phyloP scores from a whole-genome alignment of 1,140 invertebrate genomes.

The Brachionus rotundiformis region DNA sequence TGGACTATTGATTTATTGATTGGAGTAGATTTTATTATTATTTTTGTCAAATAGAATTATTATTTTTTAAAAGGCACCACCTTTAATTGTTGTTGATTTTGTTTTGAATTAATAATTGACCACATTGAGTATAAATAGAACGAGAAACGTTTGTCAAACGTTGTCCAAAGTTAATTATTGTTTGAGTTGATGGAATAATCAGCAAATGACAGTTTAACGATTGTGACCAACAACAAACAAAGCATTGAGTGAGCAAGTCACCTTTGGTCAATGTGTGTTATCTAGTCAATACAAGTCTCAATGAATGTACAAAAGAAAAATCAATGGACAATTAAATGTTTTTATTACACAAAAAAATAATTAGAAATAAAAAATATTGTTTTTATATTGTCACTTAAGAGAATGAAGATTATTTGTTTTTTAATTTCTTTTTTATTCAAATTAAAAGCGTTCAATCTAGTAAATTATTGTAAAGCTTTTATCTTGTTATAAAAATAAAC shows the following conservation, averaged over 20 bases:
- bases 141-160: background rate
- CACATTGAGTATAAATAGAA: background rate
- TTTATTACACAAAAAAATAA: too few relatives aligned
- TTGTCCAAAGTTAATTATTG: background rate
- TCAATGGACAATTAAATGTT: too few relatives aligned
- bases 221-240: background rate
- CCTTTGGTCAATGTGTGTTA: background rate
- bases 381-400: background rate
- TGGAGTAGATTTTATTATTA: background rate
- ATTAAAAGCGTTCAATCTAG: background rate
- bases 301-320: background rate
- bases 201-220: background rate
- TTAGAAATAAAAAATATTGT: background rate
- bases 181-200: background rate
- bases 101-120: background rate
- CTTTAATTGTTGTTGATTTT: background rate
- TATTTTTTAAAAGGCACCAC: background rate
- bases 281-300: background rate
- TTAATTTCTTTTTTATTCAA: background rate
- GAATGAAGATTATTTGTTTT: background rate
- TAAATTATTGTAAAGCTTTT: constrained; percentile 11
- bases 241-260: background rate
- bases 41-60: background rate
- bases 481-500: too few relatives aligned
- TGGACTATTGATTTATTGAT: constrained; percentile 30